phyloP scores from a whole-genome alignment of 2,113 vertebrate species.

The Canis aureus region DNA sequence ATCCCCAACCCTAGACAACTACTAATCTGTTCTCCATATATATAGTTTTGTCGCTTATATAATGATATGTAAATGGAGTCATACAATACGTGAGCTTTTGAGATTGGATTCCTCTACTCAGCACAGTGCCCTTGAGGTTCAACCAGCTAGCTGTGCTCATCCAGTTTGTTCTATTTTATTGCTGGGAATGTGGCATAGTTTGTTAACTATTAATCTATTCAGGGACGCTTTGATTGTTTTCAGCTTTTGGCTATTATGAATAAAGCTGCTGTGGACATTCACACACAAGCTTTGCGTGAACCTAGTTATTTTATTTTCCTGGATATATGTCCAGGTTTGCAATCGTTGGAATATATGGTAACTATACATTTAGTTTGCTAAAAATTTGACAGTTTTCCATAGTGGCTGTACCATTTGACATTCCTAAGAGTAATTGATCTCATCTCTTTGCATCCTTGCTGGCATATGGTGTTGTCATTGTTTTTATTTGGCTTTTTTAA shows the following conservation, averaged over 20 bases:
- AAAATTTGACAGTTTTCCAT: not conserved
- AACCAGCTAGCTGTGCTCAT: not conserved
- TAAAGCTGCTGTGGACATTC: not conserved
- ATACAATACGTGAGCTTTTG: not conserved
- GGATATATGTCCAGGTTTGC: not conserved
- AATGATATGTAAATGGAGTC: not conserved
- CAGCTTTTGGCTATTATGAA: not conserved
- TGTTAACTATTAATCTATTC: not conserved
- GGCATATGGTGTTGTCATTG: not conserved
- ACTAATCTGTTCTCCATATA: not conserved
- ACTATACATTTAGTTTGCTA: not conserved
- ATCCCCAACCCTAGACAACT: not conserved
- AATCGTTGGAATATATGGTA: not conserved
- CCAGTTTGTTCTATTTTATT: not conserved
- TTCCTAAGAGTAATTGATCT: accelerated
- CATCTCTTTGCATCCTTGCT: not conserved
- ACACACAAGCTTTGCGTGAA: not conserved
- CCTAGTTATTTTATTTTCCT: not conserved
- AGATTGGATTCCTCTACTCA: not conserved
- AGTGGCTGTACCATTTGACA: not conserved
- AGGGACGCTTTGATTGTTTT: not conserved
- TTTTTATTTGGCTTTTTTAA: not conserved
- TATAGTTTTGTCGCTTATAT: not conserved
- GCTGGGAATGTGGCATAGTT: not conserved
- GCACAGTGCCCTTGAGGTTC: not conserved